phyloP scores from a whole-genome alignment of 2,113 vertebrate genomes.

The Dendrocopos noguchii region DNA sequence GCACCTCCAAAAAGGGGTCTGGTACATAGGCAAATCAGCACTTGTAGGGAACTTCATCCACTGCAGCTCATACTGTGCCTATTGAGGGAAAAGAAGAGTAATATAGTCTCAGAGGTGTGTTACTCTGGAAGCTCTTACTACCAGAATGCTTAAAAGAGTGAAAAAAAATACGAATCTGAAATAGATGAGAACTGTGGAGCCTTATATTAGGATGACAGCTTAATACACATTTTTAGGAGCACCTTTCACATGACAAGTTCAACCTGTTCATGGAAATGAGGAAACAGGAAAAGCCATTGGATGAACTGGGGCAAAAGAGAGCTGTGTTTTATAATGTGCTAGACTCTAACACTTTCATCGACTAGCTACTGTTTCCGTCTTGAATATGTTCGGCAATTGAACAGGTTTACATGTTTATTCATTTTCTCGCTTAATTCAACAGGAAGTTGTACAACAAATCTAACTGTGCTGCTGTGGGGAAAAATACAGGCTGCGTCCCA shows the following conservation, averaged over 20 bases:
- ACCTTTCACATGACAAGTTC: not conserved
- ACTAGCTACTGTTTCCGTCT: not conserved
- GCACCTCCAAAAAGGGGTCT: not conserved
- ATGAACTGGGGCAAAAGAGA: not conserved
- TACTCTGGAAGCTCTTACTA: not conserved
- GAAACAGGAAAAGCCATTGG: not conserved
- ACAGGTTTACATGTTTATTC: conserved; percentile 14
- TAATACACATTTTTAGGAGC: not conserved
- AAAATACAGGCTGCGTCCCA: not conserved
- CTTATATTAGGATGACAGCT: not conserved
- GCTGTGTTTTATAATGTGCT: not conserved
- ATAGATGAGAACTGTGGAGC: not conserved
- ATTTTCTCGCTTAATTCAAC: conserved; percentile 23
- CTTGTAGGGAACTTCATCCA: not conserved
- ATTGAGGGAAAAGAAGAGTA: not conserved
- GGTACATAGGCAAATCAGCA: not conserved
- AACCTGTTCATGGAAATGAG: not conserved
- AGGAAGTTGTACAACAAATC: not conserved
- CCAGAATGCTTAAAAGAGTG: not conserved
- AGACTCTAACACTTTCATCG: not conserved
- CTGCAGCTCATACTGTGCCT: not conserved
- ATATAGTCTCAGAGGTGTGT: not conserved
- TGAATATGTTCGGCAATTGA: not conserved
- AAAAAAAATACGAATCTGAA: conserved; percentile 8
- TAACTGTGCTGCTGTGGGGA: not conserved